Evolutionary conservation across 2,113 vertebrate species (phyloP).

Genomic region (Merops nubicus): DNA sequence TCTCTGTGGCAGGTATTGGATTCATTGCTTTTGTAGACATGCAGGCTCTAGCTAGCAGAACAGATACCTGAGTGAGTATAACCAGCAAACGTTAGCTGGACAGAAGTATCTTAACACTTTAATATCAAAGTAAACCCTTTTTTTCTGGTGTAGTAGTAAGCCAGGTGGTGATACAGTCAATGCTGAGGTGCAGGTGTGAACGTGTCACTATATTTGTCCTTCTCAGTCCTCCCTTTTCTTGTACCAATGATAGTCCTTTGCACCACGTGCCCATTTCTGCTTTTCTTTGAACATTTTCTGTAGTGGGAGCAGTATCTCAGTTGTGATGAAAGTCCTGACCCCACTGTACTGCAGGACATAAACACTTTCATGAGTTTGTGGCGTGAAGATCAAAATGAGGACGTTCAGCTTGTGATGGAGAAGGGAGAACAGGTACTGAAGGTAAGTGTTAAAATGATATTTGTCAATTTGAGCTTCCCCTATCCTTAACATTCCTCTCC

Average conservation of each 20-base stretch:
- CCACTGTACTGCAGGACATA: conserved; percentile 80
- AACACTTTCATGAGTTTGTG: conserved; percentile 90
- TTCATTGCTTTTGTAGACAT: neutral
- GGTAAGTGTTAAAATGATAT: conserved; percentile 68
- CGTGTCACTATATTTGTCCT: neutral
- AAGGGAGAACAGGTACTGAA: conserved; percentile 79
- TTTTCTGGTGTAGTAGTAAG: neutral
- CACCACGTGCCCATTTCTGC: neutral
- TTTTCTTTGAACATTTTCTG: neutral
- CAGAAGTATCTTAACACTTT: neutral
- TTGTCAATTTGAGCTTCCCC: neutral
- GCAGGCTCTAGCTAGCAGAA: neutral
- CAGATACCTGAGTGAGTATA: neutral
- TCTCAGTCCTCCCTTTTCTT: neutral
- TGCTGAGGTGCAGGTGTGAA: neutral
- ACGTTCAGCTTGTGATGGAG: conserved; percentile 74
- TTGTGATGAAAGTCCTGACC: conserved; percentile 89
- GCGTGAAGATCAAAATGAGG: conserved; percentile 80
- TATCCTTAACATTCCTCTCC: neutral
- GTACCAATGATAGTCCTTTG: neutral
- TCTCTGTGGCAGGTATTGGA: neutral
- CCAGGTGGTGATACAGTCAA: neutral
- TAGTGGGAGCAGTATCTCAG: conserved; percentile 89
- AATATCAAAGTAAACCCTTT: neutral
- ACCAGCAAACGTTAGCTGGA: neutral